Evolutionary conservation across 2,113 vertebrate genomes (phyloP), one percentile per base, ranked within the genome.

Genomic region (Lepus europaeus): DNA sequence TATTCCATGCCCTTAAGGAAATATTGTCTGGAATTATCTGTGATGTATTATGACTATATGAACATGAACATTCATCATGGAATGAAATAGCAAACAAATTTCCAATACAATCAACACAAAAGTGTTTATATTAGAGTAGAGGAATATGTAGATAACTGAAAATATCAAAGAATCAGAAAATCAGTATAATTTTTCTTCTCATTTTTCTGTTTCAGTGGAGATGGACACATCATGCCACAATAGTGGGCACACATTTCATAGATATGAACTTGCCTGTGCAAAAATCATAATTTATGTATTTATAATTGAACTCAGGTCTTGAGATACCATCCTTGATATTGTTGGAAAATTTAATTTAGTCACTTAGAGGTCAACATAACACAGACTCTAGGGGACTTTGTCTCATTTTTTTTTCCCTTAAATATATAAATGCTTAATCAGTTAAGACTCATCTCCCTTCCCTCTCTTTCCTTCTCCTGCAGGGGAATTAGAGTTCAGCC

Each of bases 111-210:
- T 84, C 31, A 64, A 49, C 33, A 83, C 70, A 83, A 3, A 63
- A 33, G 6, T 56, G 78, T 94, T 93, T 81, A 36, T 76, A 64
- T 49, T 66, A 91, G 39, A 88, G 49, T 87, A 76, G 39, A 80
- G 9, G 53, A 77, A 3, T 29, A 82, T 59, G 14, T 27, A 53
- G 64, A 64, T 59, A 63, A 76, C 1, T 39, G 23, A 74, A 86
- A 87, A 80, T 83, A 79, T 76, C 19, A 87, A 76, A 85, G 45
- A 80, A 80, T 80, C 53, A 68, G 73, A 69, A 89, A 83, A 51
- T 70, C 27, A 86, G 3, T 53, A 29, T 61, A 23, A 5, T 2
- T 69, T 51, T 92, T 83, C 17, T 82, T n/a, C 27, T 87, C 31
- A 36, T 69, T 84, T 1, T 83, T 64, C 49, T 89, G n/a, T 82